Evolutionary conservation across 2,113 vertebrate species (phyloP), one percentile per base, ranked within the genome.

Genomic region (Equus quagga): DNA sequence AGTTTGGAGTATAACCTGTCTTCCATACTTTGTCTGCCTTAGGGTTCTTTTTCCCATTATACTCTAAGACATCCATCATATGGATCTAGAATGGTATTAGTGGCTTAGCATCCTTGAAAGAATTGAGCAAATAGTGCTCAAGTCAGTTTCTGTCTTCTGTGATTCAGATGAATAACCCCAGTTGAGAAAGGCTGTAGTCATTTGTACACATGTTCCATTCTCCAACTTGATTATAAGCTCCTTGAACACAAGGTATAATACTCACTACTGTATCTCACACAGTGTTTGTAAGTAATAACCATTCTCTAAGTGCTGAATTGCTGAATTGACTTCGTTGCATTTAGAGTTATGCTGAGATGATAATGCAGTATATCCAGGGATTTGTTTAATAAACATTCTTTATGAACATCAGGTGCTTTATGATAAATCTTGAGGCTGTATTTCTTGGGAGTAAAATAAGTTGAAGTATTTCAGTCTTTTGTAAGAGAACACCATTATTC

Each of bases 351-450:
- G 76, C 19, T 85, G 64, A 85, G 76, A 84, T 86, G 65, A 62
- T 87, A 93, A 36, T 54, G n/a, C 11, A 92, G 8, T 86, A 80
- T 89, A 51, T 12, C 15, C 24, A 73, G 64, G 58, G 49, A 87
- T 96, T 96, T 69, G 13, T 94, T 85, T 94, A 91, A 78, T 96
- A 93, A 91, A 60, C n/a, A 92, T 73, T 79, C 36, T 41, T 41
- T 41, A 41, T 41, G 36, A 41, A 41, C 36, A 41, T 41, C 36
- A 41, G 36, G 36, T 41, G 60, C 19, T 78, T 82, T 87, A 76
- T 96, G 58, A 64, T 69, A 75, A 91, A 90, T 94, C 41, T 91
- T 75, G 69, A 89, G 87, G 13, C 26, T 17, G 0, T 97, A n/a
- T 81, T 86, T 97, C 86, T 92, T 75, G 26, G 62, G 36, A 15